These are phyloP conservation scores for Archips crataeganus DNA, from an alignment of 2,888 invertebrate genomes.

Conservation along the genomic window DNA sequence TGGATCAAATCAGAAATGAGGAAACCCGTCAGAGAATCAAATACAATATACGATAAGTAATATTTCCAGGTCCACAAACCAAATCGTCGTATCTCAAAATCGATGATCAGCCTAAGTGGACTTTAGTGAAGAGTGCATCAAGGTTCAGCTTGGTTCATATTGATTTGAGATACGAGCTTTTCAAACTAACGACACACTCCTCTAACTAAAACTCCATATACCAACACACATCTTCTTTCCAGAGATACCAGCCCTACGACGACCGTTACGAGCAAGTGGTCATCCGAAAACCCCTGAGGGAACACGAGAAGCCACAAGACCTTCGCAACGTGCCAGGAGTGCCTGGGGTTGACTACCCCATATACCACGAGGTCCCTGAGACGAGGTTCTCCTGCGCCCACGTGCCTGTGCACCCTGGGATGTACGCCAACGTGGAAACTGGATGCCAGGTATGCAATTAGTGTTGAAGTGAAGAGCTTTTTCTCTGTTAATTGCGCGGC, in stretches of 20 bases:
- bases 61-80: too few species aligned
- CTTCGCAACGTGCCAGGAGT: slow-evolving; percentile 92
- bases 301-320: slow-evolving; percentile 90
- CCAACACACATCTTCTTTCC: slow-evolving; percentile 45
- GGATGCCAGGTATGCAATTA: slow-evolving; percentile 90
- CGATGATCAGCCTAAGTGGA: too few species aligned
- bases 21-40: too few species aligned
- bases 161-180: too few species aligned
- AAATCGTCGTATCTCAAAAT: too few species aligned
- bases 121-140: too few species aligned
- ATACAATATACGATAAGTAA: too few species aligned
- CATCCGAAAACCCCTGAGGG: slow-evolving; percentile 76
- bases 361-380: slow-evolving; percentile 91
- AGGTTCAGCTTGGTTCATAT: too few species aligned
- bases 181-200: too few species aligned
- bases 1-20: too few species aligned
- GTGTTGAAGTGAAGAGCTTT: neutral
- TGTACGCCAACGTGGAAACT: slow-evolving; percentile 96
- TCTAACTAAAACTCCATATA: neutral
- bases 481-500: too few species aligned
- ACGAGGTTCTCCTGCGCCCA: slow-evolving; percentile 92
- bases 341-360: slow-evolving; percentile 93
- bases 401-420: slow-evolving; percentile 93
- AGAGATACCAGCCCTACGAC: slow-evolving; percentile 73
- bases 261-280: slow-evolving; percentile 68